Percentiles rank a stretch among this genome's conserved stretches.
Evolutionary conservation across 2,888 invertebrate species (phyloP).

Genomic region (Molorchus minor): DNA sequence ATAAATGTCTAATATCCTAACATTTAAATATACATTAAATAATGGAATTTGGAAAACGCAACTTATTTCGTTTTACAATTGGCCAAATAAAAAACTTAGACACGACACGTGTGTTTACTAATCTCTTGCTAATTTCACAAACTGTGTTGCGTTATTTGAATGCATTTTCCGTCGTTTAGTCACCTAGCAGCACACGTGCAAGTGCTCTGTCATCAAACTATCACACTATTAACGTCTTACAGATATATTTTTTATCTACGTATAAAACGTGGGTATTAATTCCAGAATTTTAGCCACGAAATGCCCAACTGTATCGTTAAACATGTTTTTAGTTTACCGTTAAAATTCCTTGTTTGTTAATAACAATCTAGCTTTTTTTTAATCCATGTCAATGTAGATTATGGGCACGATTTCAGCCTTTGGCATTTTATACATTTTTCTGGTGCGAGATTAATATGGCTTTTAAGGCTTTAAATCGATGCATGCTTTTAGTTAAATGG

Average conservation of each 20-base stretch:
- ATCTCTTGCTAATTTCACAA: conserved; percentile 7
- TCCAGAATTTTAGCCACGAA: conserved; percentile 11
- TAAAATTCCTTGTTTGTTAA: conserved; percentile 15
- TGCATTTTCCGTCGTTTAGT: conserved; percentile 20
- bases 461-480: too few species aligned
- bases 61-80: too few species aligned
- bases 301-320: conserved; percentile 7
- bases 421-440: too few species aligned
- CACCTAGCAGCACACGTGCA: conserved; percentile 9
- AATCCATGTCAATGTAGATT: conserved; percentile 12
- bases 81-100: too few species aligned
- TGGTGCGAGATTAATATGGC: too few species aligned
- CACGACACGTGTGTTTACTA: not conserved
- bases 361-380: conserved; percentile 11
- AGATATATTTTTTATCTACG: conserved; percentile 2
- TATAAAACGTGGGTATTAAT: conserved; percentile 7
- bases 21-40: too few species aligned
- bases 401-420: conserved; percentile 6
- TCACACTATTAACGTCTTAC: conserved; percentile 2
- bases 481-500: too few species aligned
- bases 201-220: conserved; percentile 3
- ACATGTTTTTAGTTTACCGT: conserved; percentile 14
- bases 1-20: too few species aligned
- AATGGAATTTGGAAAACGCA: too few species aligned
- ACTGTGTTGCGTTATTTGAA: conserved; percentile 6